Base-by-base conservation (phyloP, 2,797 vertebrate species). In the Netta rufina region DNA sequence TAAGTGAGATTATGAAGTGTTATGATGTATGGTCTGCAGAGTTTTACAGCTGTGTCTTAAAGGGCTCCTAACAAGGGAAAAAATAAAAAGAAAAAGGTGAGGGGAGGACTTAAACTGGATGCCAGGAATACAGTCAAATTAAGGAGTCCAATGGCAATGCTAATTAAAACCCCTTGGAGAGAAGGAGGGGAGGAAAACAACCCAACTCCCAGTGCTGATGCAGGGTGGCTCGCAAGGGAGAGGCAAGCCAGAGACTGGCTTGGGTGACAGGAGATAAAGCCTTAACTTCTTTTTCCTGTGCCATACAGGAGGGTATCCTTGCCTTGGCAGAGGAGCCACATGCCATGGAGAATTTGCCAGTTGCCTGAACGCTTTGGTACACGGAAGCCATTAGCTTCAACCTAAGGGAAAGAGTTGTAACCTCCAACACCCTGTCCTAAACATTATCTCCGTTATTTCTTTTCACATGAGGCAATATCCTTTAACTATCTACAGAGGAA, bases 1-100 rank as follows among this genome's bases (percentile, higher is more conserved):
- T 5, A 43, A 64, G 84, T 54, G 91, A 82, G 93, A 89, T 95
- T 92, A 93, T 87, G 93, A 89, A 93, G 95, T 95, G 93, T 94
- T 87, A 79, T 8, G 6, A 73, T 74, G 38, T 41, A 66, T 0
- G 7, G 67, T 20, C 81, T 91, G 89, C 18, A 4, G 64, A 17
- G 84, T 89, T 89, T 87, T 89, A 89, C 91, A 73, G 89, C 94
- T 84, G 84, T 8, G 58, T 33, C 78, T 91, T 92, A 89, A 90
- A 89, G 60, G 84, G 73, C 85, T 92, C 58, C n/a, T 75, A 85
- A 58, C 11, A 43, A 80, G 65, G 25, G 81, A 36, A 45, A 32
- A 10, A n/a, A 62, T 14, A 41, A 16, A 41, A 41, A 43, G 16
- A 43, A 43, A 43, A 43, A 43, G 41, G 43, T 43, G 8, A 5